A percentile compares a stretch with the other conserved stretches of the same genome.
These are phyloP conservation scores for Pardalotus punctatus DNA, from an alignment of 2,113 vertebrate genomes.

Conservation along the genomic window DNA sequence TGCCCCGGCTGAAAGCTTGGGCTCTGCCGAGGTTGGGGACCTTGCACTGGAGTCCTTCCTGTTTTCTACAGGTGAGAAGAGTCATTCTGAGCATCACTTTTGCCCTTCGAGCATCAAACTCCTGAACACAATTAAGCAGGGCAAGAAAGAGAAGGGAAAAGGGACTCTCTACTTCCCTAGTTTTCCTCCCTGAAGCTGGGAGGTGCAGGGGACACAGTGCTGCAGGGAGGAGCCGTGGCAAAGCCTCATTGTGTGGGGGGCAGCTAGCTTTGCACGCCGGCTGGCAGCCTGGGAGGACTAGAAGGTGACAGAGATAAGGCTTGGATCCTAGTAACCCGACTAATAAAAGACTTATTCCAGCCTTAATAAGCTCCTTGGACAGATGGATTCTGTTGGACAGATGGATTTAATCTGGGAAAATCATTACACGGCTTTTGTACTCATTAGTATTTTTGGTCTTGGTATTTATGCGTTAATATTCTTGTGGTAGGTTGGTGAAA, in stretches of 20 bases:
- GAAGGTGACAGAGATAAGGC: constrained; percentile 35
- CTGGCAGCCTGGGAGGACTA: neutral
- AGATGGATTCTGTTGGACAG: constrained; percentile 64
- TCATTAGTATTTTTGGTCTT: constrained; percentile 39
- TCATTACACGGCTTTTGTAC: constrained; percentile 30
- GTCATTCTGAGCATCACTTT: neutral
- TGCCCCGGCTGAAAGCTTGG: neutral
- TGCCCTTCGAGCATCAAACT: neutral
- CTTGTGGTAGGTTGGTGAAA: neutral
- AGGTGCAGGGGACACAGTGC: neutral
- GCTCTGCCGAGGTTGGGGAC: neutral
- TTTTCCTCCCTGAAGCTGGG: neutral
- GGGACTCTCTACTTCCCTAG: neutral
- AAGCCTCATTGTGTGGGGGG: accelerated
- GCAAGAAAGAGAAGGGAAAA: neutral
- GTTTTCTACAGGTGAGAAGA: neutral
- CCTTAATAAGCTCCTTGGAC: constrained; percentile 65
- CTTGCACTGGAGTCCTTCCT: neutral
- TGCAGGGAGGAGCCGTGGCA: neutral
- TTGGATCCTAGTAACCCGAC: constrained; percentile 38
- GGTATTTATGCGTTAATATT: constrained; percentile 14
- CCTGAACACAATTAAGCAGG: neutral
- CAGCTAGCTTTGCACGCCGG: accelerated
- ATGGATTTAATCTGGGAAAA: constrained; percentile 64
- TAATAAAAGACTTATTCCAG: constrained; percentile 59